phyloP scores from a whole-genome alignment of 2,113 vertebrate genomes.

The Caranx melampygus region DNA sequence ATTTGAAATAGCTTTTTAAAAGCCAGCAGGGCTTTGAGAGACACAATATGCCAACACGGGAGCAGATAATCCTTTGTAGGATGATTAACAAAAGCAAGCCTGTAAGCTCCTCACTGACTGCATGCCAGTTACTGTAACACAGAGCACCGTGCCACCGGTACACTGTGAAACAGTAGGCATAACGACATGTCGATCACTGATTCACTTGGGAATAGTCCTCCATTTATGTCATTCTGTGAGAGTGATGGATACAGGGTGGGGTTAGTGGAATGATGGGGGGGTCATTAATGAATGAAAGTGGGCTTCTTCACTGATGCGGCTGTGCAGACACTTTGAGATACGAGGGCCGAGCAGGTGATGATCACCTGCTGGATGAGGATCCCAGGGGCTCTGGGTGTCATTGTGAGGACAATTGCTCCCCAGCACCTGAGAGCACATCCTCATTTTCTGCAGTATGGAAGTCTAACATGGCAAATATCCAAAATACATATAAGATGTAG shows the following conservation, averaged over 20 bases:
- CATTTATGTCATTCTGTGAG: conserved; percentile 41
- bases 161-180: background rate
- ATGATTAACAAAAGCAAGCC: conserved; percentile 68
- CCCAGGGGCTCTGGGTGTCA: conserved; percentile 21
- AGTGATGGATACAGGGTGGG: background rate
- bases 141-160: background rate
- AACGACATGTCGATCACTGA: conserved; percentile 17
- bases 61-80: conserved; percentile 66
- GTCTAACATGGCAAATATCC: background rate
- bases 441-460: conserved; percentile 11
- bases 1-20: conserved; percentile 58
- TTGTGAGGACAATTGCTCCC: conserved; percentile 10
- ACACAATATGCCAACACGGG: conserved; percentile 40
- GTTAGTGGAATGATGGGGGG: background rate
- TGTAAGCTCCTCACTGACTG: conserved; percentile 38
- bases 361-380: conserved; percentile 25
- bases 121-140: conserved; percentile 39
- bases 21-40: conserved; percentile 46
- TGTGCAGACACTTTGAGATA: too few species aligned
- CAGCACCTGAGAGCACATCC: background rate
- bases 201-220: background rate
- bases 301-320: too few species aligned
- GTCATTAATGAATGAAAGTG: too few species aligned
- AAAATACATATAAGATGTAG: background rate
- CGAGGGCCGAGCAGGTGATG: background rate